Evolutionary conservation across 2,113 vertebrate genomes (phyloP).

Genomic region (Coptodon bakossiorum): DNA sequence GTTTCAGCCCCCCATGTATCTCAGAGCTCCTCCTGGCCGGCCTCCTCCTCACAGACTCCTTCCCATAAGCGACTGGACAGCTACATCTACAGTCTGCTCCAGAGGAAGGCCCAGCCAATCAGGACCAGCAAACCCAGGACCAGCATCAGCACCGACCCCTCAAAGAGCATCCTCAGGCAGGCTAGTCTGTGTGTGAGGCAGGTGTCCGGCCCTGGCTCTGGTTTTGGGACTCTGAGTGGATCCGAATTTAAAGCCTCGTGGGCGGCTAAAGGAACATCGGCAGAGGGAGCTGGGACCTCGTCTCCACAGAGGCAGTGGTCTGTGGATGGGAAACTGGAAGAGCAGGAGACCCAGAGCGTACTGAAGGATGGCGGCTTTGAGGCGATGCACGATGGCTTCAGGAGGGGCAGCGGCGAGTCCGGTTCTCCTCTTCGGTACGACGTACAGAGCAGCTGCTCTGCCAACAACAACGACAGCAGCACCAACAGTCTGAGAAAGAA

Average conservation of each 20-base stretch:
- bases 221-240: background rate
- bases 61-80: constrained; percentile 79
- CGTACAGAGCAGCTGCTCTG: background rate
- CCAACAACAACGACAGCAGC: background rate
- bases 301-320: constrained; percentile 22
- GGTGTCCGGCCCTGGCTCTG: constrained; percentile 30
- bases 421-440: background rate
- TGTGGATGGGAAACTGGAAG: constrained; percentile 65
- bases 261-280: constrained; percentile 49
- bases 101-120: constrained; percentile 79
- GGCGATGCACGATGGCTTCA: background rate
- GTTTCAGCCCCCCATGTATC: constrained; percentile 40
- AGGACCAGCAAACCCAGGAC: constrained; percentile 88
- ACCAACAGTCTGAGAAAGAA: constrained; percentile 57
- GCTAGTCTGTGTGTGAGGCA: constrained; percentile 78
- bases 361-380: background rate
- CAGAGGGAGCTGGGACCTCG: background rate
- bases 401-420: background rate
- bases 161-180: constrained; percentile 83
- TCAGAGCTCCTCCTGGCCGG: constrained; percentile 62
- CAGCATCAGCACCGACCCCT: constrained; percentile 81
- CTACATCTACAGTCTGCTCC: constrained; percentile 87
- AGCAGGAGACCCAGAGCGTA: background rate
- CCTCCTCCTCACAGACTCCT: constrained; percentile 22
- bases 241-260: constrained; percentile 70